Conservation (phyloP, 2,797 vertebrate species). For the Muscicapa comitata region DNA sequence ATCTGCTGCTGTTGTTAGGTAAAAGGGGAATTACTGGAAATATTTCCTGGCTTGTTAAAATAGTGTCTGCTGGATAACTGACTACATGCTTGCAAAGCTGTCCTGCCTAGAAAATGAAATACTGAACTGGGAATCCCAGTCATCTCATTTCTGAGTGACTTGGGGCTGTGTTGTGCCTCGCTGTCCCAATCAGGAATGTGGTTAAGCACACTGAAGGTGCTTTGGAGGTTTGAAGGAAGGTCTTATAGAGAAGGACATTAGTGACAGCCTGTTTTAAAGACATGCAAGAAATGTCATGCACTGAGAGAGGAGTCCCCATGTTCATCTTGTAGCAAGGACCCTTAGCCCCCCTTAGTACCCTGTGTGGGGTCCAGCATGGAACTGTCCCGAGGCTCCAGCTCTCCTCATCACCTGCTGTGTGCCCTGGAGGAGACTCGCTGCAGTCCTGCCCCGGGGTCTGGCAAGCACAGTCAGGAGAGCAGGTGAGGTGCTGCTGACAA, state of each 20-base stretch:
- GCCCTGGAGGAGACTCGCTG: accelerated
- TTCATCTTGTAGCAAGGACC: neutral
- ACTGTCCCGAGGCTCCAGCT: accelerated
- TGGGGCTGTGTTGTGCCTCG: neutral
- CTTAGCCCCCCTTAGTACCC: neutral
- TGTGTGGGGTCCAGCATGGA: neutral
- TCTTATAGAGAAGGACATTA: neutral
- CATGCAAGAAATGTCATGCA: accelerated
- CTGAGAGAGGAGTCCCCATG: neutral
- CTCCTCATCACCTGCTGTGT: neutral
- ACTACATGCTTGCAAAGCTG: neutral
- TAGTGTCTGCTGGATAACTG: neutral
- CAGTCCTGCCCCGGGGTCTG: accelerated
- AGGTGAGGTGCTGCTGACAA: neutral
- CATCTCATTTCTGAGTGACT: neutral
- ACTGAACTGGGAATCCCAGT: neutral
- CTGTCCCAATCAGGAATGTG: neutral
- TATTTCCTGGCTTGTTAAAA: neutral
- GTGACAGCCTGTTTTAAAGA: neutral
- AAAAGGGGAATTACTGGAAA: neutral
- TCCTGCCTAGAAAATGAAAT: neutral
- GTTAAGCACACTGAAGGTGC: neutral
- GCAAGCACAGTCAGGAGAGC: accelerated
- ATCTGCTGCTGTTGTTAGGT: neutral
- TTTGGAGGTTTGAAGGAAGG: accelerated